phyloP scores from a whole-genome alignment of 2,113 vertebrate genomes.

The Trematocara marginatum region DNA sequence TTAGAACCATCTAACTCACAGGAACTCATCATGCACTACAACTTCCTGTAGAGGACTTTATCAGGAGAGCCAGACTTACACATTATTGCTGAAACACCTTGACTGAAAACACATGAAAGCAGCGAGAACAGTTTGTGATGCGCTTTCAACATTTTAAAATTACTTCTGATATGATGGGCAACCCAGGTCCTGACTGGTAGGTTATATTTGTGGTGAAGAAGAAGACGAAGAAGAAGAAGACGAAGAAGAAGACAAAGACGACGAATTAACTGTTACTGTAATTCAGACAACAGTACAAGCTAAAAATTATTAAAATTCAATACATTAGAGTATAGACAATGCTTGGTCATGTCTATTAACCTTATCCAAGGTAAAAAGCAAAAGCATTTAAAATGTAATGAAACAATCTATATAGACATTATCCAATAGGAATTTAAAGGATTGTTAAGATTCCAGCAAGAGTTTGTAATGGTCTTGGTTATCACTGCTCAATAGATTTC shows the following conservation, averaged over 20 bases:
- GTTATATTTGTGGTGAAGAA: background rate
- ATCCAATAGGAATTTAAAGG: background rate
- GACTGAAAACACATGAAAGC: background rate
- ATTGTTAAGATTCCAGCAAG: background rate
- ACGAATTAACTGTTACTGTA: background rate
- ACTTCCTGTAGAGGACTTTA: constrained; percentile 83
- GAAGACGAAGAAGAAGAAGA: too few species aligned
- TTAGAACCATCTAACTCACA: constrained; percentile 52
- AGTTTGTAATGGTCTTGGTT: background rate
- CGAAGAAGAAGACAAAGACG: too few species aligned
- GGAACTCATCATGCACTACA: constrained; percentile 78
- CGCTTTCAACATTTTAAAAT: background rate
- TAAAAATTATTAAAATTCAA: background rate
- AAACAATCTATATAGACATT: background rate
- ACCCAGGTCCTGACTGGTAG: background rate
- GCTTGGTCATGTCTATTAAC: background rate
- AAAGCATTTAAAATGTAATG: background rate
- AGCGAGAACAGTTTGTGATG: background rate
- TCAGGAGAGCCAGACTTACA: constrained; percentile 70
- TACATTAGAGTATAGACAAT: background rate
- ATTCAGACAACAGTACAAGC: background rate
- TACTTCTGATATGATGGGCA: background rate
- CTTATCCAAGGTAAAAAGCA: background rate
- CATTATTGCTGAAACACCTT: constrained; percentile 26
- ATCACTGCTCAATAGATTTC: constrained; percentile 43